Evolutionary conservation across 2,797 vertebrate species (phyloP).

Genomic region (Gallinago stenura): DNA sequence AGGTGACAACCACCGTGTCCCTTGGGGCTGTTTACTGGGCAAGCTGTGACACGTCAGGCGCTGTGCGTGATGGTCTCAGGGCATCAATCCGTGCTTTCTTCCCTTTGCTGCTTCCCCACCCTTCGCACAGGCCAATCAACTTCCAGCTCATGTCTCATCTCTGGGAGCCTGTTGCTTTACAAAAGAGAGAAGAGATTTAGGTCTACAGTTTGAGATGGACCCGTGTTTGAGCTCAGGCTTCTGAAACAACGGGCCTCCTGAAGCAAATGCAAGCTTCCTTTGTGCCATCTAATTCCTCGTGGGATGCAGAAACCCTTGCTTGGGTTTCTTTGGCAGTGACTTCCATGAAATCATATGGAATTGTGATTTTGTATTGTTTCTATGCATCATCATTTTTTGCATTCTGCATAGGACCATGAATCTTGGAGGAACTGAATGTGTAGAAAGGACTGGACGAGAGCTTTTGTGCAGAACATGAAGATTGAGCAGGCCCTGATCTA

Average conservation of each 20-base stretch:
- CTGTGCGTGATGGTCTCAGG: rapidly evolving
- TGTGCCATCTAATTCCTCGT: rapidly evolving
- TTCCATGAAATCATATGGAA: not conserved
- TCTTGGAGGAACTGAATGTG: rapidly evolving
- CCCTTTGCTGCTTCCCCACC: not conserved
- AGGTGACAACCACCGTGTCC: not conserved
- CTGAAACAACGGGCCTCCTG: not conserved
- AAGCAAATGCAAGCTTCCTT: not conserved
- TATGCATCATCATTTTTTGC: not conserved
- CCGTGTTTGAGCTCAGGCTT: not conserved
- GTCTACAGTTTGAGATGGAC: not conserved
- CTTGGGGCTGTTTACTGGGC: not conserved
- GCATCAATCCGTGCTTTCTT: rapidly evolving
- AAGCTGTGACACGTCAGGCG: rapidly evolving
- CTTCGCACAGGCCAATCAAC: not conserved
- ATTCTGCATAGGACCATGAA: not conserved
- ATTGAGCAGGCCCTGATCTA: not conserved
- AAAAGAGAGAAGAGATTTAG: not conserved
- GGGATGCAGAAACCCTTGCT: not conserved
- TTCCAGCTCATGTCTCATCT: not conserved
- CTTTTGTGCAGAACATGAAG: not conserved
- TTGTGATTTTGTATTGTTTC: not conserved
- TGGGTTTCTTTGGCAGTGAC: not conserved
- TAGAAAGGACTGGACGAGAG: not conserved
- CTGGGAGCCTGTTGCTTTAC: not conserved